Conservation (phyloP, 2,113 vertebrate species). For the Okapia johnstoni region DNA sequence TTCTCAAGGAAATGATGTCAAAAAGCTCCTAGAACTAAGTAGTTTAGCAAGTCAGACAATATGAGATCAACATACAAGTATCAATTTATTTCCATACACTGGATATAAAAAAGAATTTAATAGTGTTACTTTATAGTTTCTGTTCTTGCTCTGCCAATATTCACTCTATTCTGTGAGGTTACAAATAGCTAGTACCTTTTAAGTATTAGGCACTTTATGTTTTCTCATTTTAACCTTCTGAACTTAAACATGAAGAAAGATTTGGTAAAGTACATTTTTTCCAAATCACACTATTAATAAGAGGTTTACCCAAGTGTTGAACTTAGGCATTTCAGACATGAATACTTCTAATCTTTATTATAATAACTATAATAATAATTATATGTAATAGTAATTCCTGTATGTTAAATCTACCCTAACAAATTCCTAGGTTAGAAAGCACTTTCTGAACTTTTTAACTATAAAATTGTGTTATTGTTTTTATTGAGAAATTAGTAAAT, state of each 20-base stretch:
- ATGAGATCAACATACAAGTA: neutral
- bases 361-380: neutral
- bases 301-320: neutral
- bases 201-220: neutral
- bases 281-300: neutral
- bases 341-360: neutral
- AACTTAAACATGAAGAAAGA: constrained; percentile 6
- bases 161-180: neutral
- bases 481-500: neutral
- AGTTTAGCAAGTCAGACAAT: neutral
- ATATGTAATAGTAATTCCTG: neutral
- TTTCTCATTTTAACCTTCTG: neutral
- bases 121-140: neutral
- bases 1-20: neutral
- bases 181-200: neutral
- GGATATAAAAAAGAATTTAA: neutral
- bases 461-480: neutral
- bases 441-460: neutral
- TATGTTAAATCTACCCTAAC: neutral
- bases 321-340: neutral
- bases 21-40: neutral
- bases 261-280: neutral
- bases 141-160: neutral
- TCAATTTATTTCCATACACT: neutral
- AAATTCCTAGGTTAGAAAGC: neutral